Conservation (phyloP, 1,140 invertebrate genomes). For the Drosophila arawakana region DNA sequence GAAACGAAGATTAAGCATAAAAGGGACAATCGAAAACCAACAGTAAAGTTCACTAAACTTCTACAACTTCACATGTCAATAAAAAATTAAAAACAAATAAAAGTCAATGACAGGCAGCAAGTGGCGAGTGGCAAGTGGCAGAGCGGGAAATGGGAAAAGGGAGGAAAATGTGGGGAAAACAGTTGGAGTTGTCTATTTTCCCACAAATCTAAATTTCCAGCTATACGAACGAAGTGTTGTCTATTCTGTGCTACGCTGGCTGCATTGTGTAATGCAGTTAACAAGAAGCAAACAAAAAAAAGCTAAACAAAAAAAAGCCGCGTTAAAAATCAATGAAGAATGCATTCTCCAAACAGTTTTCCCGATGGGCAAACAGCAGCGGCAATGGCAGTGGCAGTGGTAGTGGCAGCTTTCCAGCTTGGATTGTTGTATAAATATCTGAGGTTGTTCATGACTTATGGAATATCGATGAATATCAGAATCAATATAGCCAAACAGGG, state of each 20-base stretch:
- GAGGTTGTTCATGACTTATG: conserved; percentile 46
- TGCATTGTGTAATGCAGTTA: conserved; percentile 78
- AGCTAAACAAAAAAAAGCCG: no score
- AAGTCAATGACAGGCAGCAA: conserved; percentile 66
- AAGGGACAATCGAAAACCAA: conserved; percentile 50
- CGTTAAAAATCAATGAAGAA: conserved; percentile 71
- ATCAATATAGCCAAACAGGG: conserved; percentile 33
- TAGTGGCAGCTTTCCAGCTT: conserved; percentile 31
- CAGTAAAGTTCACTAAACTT: conserved; percentile 76
- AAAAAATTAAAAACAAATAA: conserved; percentile 83
- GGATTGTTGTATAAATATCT: conserved; percentile 40
- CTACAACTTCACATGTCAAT: conserved; percentile 81
- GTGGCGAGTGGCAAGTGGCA: conserved; percentile 10
- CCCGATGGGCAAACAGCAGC: conserved; percentile 46
- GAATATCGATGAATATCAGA: conserved; percentile 22
- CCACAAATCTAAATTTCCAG: conserved; percentile 78
- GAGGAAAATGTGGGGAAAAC: neutral
- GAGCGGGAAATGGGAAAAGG: conserved; percentile 17
- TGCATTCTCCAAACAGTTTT: conserved; percentile 70
- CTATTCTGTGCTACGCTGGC: conserved; percentile 3
- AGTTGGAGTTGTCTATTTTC: conserved; percentile 50
- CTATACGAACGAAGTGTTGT: conserved; percentile 9
- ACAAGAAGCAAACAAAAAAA: conserved; percentile 77
- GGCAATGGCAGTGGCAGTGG: conserved; percentile 2
- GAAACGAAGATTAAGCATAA: conserved; percentile 29